Evolutionary conservation across 2,797 vertebrate genomes (phyloP).

Genomic region (Enteromius radiatus): DNA sequence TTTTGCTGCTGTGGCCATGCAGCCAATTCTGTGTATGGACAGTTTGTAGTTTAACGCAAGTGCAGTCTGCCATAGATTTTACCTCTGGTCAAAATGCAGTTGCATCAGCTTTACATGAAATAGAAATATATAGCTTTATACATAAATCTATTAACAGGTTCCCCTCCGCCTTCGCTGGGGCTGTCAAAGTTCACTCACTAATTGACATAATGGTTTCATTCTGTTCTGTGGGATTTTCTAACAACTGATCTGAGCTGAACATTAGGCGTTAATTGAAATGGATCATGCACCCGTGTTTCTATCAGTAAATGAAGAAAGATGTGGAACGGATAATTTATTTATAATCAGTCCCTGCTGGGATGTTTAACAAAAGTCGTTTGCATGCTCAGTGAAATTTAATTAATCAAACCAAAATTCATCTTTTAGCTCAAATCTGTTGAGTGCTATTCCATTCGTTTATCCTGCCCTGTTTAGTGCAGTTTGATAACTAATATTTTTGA

Average conservation of each 20-base stretch:
- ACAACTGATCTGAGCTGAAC: background rate
- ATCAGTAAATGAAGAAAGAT: background rate
- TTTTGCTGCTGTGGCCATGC: constrained; percentile 81
- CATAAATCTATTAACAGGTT: constrained; percentile 64
- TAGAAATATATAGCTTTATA: background rate
- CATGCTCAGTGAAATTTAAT: background rate
- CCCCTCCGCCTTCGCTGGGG: constrained; percentile 48
- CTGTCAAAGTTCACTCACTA: background rate
- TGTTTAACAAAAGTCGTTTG: background rate
- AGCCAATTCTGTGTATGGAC: constrained; percentile 69
- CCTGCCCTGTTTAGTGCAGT: background rate
- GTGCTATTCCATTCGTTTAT: background rate
- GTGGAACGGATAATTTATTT: background rate
- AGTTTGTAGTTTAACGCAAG: constrained; percentile 63
- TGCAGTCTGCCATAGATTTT: constrained; percentile 64
- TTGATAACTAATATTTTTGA: background rate
- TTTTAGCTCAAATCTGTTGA: background rate
- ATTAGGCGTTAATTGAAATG: background rate
- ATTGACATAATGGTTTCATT: background rate
- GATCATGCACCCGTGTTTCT: background rate
- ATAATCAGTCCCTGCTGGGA: background rate
- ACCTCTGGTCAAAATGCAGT: constrained; percentile 72
- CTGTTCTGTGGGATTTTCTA: background rate
- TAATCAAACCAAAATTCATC: background rate
- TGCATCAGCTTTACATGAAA: constrained; percentile 44